Conservation (phyloP, 2,113 vertebrate species). For the Chloroceryle aenea region DNA sequence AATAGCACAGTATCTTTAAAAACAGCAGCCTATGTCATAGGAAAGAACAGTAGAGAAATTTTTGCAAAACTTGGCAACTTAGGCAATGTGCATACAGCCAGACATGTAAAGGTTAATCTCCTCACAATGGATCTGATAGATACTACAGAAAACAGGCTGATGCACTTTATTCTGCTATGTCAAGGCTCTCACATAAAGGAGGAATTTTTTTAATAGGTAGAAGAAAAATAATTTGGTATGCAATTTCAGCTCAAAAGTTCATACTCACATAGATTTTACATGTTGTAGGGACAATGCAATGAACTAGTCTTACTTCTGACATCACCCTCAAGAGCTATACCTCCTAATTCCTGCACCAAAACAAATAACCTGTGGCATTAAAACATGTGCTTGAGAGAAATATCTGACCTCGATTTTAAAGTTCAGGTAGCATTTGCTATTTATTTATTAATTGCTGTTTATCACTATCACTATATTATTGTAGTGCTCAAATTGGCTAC, state of each 20-base stretch:
- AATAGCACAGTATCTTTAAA: neutral
- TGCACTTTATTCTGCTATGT: neutral
- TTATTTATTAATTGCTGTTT: neutral
- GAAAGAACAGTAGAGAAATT: neutral
- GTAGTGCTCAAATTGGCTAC: neutral
- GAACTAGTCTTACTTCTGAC: neutral
- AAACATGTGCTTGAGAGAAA: neutral
- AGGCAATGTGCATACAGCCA: neutral
- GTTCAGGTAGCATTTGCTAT: neutral
- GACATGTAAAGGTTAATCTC: slow-evolving; percentile 53
- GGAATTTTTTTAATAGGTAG: neutral
- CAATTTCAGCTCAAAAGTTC: neutral
- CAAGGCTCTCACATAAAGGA: neutral
- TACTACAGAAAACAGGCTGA: neutral
- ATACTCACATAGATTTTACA: neutral
- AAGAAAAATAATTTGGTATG: neutral
- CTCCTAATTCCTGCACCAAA: neutral
- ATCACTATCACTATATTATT: neutral
- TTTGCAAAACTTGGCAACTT: slow-evolving; percentile 23
- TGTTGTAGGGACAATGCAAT: neutral
- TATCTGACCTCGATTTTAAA: neutral
- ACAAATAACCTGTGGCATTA: neutral
- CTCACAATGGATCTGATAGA: neutral
- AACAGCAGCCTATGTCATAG: neutral
- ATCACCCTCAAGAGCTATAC: neutral